These are phyloP conservation scores for Stichodactyla mertensii DNA, from an alignment of 64 coral and sea anemone genomes.

Conservation along the genomic window DNA sequence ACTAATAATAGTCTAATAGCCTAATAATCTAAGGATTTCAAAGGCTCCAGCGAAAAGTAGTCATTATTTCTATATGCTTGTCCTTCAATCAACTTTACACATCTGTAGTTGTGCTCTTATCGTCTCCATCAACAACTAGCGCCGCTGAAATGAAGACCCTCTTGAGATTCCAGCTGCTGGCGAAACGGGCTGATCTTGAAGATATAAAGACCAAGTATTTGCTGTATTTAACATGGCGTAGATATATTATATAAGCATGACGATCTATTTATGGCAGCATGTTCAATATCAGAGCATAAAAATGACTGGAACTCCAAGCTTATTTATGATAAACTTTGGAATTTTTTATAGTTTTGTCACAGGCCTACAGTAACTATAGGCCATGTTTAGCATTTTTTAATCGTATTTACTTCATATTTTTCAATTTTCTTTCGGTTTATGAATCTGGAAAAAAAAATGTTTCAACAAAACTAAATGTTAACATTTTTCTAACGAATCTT, in stretches of 20 bases:
- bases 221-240: neutral
- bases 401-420: no score
- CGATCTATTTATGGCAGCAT: neutral
- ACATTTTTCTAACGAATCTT: neutral
- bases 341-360: no score
- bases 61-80: neutral
- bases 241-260: neutral
- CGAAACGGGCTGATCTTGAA: neutral
- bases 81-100: neutral
- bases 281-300: neutral
- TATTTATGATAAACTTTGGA: no score
- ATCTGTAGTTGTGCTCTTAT: neutral
- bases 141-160: constrained; percentile 2
- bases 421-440: no score
- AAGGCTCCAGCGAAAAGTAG: neutral
- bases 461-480: neutral
- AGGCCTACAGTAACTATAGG: no score
- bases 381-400: no score
- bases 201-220: neutral
- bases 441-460: neutral
- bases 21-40: neutral
- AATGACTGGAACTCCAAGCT: no score
- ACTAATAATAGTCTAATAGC: no score
- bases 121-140: neutral
- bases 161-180: constrained; percentile 5